Evolutionary conservation across 2,113 vertebrate species (phyloP).

Genomic region (Corythornis vintsioides): DNA sequence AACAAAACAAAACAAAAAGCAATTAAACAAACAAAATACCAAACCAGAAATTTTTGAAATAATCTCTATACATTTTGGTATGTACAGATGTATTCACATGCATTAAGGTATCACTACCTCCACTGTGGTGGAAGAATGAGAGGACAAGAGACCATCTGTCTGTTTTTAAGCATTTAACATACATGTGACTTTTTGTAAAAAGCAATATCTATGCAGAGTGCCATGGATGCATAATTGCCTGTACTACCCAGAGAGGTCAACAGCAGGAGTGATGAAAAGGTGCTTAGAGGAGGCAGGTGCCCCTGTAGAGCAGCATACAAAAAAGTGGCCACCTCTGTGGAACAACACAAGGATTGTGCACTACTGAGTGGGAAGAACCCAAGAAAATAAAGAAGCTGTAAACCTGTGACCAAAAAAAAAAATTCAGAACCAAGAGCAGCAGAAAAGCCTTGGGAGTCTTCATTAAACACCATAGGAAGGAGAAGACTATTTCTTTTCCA

Average conservation of each 20-base stretch:
- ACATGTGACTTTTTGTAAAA: background rate
- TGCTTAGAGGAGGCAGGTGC: background rate
- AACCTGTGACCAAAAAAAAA: background rate
- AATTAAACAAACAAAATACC: background rate
- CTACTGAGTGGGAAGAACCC: background rate
- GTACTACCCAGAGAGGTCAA: accelerated
- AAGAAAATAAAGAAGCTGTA: background rate
- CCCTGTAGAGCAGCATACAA: accelerated
- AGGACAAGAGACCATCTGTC: background rate
- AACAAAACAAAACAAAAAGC: no score
- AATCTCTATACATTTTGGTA: background rate
- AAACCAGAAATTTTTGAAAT: background rate
- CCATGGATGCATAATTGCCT: background rate
- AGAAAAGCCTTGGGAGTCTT: background rate
- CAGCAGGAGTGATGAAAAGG: accelerated
- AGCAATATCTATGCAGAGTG: background rate
- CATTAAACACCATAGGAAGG: background rate
- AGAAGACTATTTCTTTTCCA: background rate
- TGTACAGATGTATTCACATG: background rate
- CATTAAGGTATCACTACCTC: background rate
- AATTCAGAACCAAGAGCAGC: background rate
- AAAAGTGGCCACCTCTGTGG: background rate
- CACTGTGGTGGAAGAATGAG: background rate
- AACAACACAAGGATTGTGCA: background rate
- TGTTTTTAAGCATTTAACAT: background rate